A percentile compares a stretch with the other conserved stretches of the same genome.
phyloP scores from a whole-genome alignment of 1,140 invertebrate species.

The Diuraphis noxia region DNA sequence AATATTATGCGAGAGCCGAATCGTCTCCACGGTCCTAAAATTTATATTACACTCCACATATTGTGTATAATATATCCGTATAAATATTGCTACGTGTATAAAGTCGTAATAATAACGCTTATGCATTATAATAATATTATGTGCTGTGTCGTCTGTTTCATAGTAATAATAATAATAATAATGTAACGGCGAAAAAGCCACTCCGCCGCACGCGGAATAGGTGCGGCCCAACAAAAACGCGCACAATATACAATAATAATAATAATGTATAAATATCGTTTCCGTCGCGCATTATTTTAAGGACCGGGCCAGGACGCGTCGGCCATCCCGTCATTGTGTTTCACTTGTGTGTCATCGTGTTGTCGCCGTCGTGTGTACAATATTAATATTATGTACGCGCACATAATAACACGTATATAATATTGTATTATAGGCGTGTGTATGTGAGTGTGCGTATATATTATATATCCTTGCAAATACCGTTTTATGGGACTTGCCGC shows the following conservation, averaged over 20 bases:
- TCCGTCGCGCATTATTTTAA: slow-evolving; percentile 38
- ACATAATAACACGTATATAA: not conserved
- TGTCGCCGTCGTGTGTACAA: not conserved
- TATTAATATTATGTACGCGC: not conserved
- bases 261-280: not conserved
- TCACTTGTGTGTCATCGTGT: not conserved
- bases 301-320: not conserved
- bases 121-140: not conserved
- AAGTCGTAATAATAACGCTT: not conserved
- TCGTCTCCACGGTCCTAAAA: not conserved
- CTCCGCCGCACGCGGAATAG: not conserved
- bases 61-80: not conserved
- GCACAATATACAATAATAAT: not conserved
- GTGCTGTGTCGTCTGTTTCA: too few relatives aligned
- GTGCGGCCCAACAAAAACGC: not conserved
- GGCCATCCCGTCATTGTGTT: slow-evolving; percentile 39
- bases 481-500: not conserved
- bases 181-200: slow-evolving; percentile 9
- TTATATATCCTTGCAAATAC: slow-evolving; percentile 4
- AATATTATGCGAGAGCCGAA: not conserved
- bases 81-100: not conserved
- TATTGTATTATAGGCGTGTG: not conserved
- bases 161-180: not conserved
- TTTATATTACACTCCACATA: not conserved
- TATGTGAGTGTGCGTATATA: not conserved